Conservation (phyloP, 1,140 invertebrate species). For the Mercenaria mercenaria region DNA sequence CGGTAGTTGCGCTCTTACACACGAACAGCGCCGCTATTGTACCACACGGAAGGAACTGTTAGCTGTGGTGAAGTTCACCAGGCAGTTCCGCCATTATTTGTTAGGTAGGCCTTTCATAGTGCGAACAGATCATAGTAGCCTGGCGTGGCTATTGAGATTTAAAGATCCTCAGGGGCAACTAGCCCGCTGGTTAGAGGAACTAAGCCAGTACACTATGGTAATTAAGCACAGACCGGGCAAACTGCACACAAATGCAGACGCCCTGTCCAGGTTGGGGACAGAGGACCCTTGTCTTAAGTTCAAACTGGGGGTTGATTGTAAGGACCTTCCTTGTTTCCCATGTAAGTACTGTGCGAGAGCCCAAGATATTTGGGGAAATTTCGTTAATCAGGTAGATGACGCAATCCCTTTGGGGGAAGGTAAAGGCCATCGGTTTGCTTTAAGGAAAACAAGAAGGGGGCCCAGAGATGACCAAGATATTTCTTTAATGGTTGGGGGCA, state of each 20-base stretch:
- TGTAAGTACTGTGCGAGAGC: not conserved
- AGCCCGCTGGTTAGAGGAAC: not conserved
- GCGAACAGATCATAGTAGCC: constrained; percentile 57
- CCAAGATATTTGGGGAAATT: not conserved
- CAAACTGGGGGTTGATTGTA: not conserved
- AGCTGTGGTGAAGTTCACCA: constrained; percentile 37
- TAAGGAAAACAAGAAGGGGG: no score
- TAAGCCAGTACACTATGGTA: not conserved
- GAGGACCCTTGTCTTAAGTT: not conserved
- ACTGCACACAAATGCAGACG: not conserved
- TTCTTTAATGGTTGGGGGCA: no score
- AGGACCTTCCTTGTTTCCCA: not conserved
- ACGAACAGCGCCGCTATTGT: constrained; percentile 37
- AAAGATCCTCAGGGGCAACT: not conserved
- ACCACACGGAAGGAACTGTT: constrained; percentile 57
- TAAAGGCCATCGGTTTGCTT: no score
- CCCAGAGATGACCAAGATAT: no score
- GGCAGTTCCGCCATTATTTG: constrained; percentile 59
- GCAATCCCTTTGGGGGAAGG: not conserved
- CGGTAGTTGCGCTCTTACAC: constrained; percentile 16
- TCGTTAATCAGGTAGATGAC: not conserved
- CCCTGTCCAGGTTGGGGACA: not conserved
- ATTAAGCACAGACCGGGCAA: not conserved
- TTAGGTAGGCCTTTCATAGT: constrained; percentile 38
- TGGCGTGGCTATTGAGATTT: constrained; percentile 21